These are phyloP conservation scores for Micronycteris hirsuta DNA, from an alignment of 2,113 vertebrate genomes.

Conservation along the genomic window DNA sequence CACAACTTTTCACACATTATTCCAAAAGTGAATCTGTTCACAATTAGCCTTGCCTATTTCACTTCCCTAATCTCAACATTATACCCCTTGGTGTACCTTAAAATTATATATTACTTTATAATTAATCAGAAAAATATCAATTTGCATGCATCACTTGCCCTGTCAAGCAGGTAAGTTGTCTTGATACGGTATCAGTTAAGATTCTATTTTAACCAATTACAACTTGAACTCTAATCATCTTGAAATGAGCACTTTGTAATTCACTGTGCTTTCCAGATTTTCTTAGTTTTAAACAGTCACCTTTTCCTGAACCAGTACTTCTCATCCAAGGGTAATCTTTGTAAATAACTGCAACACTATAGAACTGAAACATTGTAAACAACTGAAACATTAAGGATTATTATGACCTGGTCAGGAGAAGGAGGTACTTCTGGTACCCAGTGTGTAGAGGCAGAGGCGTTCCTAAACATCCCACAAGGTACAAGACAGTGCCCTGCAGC, in stretches of 20 bases:
- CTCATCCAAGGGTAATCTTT: not conserved
- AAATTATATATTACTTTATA: not conserved
- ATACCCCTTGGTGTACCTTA: not conserved
- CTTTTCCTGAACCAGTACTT: not conserved
- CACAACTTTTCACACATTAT: not conserved
- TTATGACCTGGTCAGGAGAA: not conserved
- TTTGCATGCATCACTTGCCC: not conserved
- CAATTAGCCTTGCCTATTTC: not conserved
- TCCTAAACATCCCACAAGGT: not conserved
- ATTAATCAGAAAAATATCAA: not conserved
- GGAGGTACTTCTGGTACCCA: not conserved
- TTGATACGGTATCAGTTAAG: not conserved
- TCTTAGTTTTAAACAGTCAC: not conserved
- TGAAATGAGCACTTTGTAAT: not conserved
- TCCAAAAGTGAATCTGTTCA: not conserved
- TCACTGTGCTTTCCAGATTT: not conserved
- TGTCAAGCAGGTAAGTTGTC: not conserved
- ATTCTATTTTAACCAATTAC: not conserved
- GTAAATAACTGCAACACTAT: not conserved
- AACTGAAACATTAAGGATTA: not conserved
- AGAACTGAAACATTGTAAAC: not conserved
- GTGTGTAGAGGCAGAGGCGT: not conserved
- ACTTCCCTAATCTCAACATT: not conserved
- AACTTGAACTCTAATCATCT: not conserved
- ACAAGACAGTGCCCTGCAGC: not conserved